Evolutionary conservation across 2,797 vertebrate species (phyloP).

Genomic region (Halcyon badia): DNA sequence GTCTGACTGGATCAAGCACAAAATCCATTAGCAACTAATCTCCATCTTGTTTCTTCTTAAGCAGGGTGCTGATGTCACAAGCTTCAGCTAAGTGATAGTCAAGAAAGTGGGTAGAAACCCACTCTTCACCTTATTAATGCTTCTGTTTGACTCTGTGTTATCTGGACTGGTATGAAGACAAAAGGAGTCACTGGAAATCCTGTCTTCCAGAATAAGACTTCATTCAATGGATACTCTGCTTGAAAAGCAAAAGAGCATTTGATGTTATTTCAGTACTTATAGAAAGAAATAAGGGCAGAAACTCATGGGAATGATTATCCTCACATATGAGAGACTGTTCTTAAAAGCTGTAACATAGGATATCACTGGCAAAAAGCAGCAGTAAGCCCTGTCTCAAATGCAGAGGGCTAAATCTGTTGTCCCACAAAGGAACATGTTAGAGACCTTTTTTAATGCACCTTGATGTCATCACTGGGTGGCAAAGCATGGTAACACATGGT

Average conservation of each 20-base stretch:
- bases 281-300: background rate
- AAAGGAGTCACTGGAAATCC: background rate
- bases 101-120: background rate
- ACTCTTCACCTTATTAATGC: background rate
- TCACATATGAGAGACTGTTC: background rate
- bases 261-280: background rate
- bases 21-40: background rate
- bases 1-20: background rate
- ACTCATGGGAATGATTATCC: background rate
- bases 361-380: background rate
- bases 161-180: background rate
- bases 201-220: background rate
- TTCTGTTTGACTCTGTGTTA: background rate
- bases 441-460: background rate
- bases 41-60: background rate
- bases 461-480: background rate
- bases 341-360: background rate
- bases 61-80: background rate
- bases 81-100: background rate
- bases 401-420: background rate
- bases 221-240: background rate
- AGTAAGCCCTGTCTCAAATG: background rate
- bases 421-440: background rate
- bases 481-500: background rate
- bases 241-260: background rate